phyloP scores from a whole-genome alignment of 2,113 vertebrate species.

The Oncorhynchus clarkii region DNA sequence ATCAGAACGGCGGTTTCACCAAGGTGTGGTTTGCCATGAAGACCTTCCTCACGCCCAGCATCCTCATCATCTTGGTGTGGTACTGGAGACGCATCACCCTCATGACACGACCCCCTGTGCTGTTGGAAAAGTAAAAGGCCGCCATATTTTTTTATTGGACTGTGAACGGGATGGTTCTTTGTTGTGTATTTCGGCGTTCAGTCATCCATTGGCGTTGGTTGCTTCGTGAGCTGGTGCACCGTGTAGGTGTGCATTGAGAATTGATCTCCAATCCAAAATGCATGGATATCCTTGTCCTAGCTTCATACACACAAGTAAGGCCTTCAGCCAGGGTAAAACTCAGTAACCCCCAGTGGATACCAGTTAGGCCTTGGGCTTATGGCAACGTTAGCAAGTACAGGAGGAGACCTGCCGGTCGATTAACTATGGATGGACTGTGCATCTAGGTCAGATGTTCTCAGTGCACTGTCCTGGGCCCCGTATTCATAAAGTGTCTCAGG shows the following conservation, averaged over 20 bases:
- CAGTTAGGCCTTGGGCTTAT: neutral
- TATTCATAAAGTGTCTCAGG: too few relatives aligned
- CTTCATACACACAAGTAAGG: too few relatives aligned
- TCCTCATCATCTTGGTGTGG: slow-evolving; percentile 96
- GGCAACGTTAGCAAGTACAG: neutral
- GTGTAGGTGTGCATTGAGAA: too few relatives aligned
- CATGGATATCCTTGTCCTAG: too few relatives aligned
- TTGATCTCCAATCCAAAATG: too few relatives aligned
- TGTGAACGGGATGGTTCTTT: too few relatives aligned
- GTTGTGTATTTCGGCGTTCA: too few relatives aligned
- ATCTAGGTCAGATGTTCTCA: slow-evolving; percentile 43
- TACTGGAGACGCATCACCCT: slow-evolving; percentile 95
- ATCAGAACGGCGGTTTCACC: slow-evolving; percentile 97
- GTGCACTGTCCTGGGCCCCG: neutral
- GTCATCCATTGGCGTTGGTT: too few relatives aligned
- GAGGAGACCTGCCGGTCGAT: neutral
- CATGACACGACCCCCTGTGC: slow-evolving; percentile 91
- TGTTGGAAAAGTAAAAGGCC: slow-evolving; percentile 97
- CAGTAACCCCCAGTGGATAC: neutral
- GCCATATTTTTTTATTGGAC: too few relatives aligned
- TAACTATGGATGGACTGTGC: slow-evolving; percentile 47
- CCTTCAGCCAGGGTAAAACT: neutral
- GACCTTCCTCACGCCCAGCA: slow-evolving; percentile 96
- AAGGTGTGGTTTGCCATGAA: slow-evolving; percentile 99
- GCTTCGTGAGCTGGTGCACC: too few relatives aligned